phyloP scores from a whole-genome alignment of 2,797 vertebrate genomes.

The Threskiornis aethiopicus region DNA sequence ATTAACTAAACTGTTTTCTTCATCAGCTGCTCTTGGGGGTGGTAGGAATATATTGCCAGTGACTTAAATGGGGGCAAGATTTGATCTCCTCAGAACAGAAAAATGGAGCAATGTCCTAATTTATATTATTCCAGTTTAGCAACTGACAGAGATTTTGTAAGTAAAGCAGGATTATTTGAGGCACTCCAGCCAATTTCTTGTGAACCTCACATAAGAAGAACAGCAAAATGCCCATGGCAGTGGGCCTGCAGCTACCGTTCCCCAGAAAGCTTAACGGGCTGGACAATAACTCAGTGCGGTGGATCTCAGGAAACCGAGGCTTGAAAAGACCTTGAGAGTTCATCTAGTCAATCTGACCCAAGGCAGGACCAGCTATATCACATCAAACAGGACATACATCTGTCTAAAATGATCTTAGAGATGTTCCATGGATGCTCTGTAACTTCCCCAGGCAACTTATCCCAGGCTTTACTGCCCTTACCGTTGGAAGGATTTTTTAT shows the following conservation, averaged over 20 bases:
- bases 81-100: background rate
- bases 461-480: background rate
- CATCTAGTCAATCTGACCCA: background rate
- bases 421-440: background rate
- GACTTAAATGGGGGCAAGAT: background rate
- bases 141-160: background rate
- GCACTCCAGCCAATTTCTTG: background rate
- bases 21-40: background rate
- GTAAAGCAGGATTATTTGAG: background rate
- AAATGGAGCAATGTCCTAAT: background rate
- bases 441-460: background rate
- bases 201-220: background rate
- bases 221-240: background rate
- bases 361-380: background rate
- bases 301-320: background rate
- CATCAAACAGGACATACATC: background rate
- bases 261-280: background rate
- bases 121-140: background rate
- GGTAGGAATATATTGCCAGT: background rate
- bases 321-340: background rate
- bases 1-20: background rate
- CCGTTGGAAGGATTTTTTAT: background rate
- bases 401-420: background rate
- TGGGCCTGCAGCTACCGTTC: background rate
- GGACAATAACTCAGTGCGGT: background rate